phyloP scores from a whole-genome alignment of 2,113 vertebrate species.

The Leptocoma aspasia region DNA sequence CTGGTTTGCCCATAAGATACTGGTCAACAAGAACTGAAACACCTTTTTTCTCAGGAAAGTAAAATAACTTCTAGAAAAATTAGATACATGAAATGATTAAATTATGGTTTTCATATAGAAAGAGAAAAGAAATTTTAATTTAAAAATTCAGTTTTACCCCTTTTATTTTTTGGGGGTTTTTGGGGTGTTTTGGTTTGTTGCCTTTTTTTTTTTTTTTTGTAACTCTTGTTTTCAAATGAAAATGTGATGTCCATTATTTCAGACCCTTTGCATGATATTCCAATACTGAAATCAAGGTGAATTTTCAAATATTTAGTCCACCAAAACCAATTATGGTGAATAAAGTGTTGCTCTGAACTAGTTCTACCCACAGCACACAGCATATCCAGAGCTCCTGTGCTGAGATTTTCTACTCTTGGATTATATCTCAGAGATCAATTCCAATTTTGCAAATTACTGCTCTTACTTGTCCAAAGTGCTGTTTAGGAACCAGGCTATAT shows the following conservation, averaged over 20 bases:
- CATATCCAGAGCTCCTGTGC: background rate
- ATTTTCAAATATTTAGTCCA: background rate
- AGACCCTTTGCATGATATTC: background rate
- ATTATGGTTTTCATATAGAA: rapidly evolving
- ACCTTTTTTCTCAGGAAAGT: background rate
- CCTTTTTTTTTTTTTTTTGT: background rate
- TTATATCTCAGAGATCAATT: background rate
- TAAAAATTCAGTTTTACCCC: background rate
- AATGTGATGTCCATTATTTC: background rate
- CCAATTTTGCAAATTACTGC: background rate
- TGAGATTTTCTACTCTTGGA: background rate
- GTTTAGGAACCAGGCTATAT: background rate
- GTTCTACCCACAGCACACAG: background rate
- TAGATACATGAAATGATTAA: rapidly evolving
- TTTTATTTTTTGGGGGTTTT: background rate
- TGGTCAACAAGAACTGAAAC: background rate
- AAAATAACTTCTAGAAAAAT: background rate
- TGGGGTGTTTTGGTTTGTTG: background rate
- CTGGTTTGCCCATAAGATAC: background rate
- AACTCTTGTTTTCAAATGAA: background rate
- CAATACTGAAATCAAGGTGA: background rate
- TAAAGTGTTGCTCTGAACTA: background rate
- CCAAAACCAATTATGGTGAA: background rate
- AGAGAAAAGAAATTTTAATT: background rate
- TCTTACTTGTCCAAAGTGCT: background rate